Conservation (phyloP, 2,888 invertebrate genomes). For the Criorhina ranunculi region DNA sequence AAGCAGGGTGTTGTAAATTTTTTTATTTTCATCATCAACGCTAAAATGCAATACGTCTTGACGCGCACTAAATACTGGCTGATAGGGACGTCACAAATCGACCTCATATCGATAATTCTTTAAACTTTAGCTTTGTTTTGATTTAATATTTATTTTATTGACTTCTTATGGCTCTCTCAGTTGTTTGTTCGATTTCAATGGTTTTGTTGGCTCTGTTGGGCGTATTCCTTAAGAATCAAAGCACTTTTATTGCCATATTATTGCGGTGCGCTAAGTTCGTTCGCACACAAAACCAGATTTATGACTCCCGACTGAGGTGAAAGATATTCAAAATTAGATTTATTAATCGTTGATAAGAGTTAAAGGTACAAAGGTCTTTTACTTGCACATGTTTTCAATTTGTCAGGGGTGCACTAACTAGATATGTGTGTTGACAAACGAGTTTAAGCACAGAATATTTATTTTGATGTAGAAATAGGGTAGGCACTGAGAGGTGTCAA, state of each 20-base stretch:
- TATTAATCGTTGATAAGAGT: too few species aligned
- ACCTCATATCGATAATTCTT: neutral
- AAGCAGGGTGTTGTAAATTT: neutral
- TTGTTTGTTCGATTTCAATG: slow-evolving; percentile 1
- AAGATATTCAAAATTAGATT: too few species aligned
- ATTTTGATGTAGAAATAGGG: too few species aligned
- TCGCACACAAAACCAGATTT: neutral
- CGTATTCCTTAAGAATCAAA: neutral
- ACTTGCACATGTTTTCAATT: too few species aligned
- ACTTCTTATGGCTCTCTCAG: neutral
- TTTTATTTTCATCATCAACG: neutral
- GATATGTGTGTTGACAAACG: too few species aligned
- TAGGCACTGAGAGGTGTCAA: too few species aligned
- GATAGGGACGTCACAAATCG: neutral
- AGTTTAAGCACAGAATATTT: too few species aligned
- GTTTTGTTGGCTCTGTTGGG: too few species aligned
- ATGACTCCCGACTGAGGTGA: too few species aligned
- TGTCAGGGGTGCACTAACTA: too few species aligned
- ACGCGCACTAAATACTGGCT: neutral
- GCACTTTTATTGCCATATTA: slow-evolving; percentile 7
- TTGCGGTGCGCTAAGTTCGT: slow-evolving; percentile 7
- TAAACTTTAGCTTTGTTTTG: neutral
- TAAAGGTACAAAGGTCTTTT: too few species aligned
- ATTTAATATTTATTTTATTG: slow-evolving; percentile 4
- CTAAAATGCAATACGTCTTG: neutral